Evolutionary conservation across 2,113 vertebrate genomes (phyloP).

Genomic region (Okapia johnstoni): DNA sequence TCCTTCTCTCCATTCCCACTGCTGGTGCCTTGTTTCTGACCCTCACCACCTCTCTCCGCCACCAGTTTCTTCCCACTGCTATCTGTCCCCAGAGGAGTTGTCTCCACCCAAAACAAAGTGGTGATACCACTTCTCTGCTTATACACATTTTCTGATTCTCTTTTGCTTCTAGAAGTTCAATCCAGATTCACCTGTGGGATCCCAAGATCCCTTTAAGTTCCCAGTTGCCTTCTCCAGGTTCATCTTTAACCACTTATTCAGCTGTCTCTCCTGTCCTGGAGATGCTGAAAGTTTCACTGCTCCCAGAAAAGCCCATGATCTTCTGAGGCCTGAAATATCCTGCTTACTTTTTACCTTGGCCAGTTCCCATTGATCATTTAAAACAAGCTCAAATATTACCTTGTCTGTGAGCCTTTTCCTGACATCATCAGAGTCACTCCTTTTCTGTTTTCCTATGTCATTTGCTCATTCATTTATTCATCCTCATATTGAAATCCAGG

Average conservation of each 20-base stretch:
- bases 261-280: background rate
- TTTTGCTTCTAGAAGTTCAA: background rate
- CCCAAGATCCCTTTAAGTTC: background rate
- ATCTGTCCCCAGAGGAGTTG: background rate
- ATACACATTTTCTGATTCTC: background rate
- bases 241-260: background rate
- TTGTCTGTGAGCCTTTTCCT: background rate
- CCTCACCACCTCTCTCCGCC: background rate
- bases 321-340: background rate
- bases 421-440: background rate
- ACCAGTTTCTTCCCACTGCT: background rate
- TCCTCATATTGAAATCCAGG: background rate
- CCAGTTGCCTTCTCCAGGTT: background rate
- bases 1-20: background rate
- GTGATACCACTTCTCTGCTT: background rate
- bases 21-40: background rate
- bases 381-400: background rate
- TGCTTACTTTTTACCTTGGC: background rate
- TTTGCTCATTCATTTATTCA: background rate
- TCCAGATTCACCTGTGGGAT: background rate
- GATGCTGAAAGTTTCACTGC: background rate
- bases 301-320: background rate
- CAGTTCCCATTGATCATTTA: background rate
- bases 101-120: background rate
- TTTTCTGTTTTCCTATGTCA: background rate